A percentile compares a stretch with the other conserved stretches of the same genome.
phyloP scores from a whole-genome alignment of 2,113 vertebrate genomes.

The Corynorhinus townsendii region DNA sequence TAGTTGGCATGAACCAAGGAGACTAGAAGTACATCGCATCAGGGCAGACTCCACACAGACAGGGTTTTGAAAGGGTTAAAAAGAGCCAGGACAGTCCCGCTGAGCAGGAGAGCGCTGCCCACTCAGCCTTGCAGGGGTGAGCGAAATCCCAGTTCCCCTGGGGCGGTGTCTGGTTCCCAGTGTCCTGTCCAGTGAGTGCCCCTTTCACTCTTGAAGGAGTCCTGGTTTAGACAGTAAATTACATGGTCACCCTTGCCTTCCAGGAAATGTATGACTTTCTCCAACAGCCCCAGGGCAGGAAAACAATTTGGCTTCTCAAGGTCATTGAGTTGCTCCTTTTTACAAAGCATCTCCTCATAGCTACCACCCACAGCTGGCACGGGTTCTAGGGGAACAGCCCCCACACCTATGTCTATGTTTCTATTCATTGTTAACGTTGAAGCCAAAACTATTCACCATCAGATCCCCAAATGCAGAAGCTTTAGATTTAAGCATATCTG shows the following conservation, averaged over 20 bases:
- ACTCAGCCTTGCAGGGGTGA: neutral
- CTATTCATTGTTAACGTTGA: neutral
- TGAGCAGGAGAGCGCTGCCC: neutral
- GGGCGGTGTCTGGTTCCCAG: neutral
- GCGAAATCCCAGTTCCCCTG: neutral
- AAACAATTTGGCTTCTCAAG: constrained; percentile 17
- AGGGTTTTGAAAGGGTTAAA: neutral
- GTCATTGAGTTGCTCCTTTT: constrained; percentile 5
- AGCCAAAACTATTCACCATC: neutral
- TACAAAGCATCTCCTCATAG: neutral
- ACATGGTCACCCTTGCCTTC: constrained; percentile 46
- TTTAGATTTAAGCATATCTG: neutral
- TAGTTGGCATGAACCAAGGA: neutral
- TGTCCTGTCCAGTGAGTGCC: neutral
- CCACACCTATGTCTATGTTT: neutral
- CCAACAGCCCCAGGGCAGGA: constrained; percentile 17
- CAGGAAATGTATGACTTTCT: constrained; percentile 56
- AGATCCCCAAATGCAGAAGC: neutral
- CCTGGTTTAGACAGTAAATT: constrained; percentile 51
- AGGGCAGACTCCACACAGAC: neutral
- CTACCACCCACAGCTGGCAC: neutral
- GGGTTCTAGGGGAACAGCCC: neutral
- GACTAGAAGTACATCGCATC: neutral
- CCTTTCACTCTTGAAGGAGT: neutral
- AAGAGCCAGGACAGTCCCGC: neutral